phyloP scores from a whole-genome alignment of 2,888 invertebrate species.

The Aphrophora alni region DNA sequence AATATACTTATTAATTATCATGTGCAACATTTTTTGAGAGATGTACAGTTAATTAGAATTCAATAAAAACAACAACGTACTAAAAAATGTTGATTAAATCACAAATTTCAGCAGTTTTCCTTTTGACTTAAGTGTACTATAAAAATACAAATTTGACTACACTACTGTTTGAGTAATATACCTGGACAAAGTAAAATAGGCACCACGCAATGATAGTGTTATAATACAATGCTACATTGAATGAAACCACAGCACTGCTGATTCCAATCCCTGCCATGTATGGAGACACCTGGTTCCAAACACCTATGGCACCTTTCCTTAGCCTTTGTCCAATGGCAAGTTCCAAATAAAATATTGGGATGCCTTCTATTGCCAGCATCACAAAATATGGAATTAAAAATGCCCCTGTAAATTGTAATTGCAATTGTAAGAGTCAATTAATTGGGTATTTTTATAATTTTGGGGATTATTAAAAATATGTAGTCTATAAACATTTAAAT shows the following conservation, averaged over 20 bases:
- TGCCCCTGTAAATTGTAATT: slow-evolving; percentile 66
- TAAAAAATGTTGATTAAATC: no score
- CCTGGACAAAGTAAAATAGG: slow-evolving; percentile 89
- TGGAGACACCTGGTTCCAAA: slow-evolving; percentile 93
- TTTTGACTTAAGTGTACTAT: no score
- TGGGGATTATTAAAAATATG: no score
- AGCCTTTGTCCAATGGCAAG: slow-evolving; percentile 93
- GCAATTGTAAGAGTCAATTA: no score
- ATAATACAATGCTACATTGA: slow-evolving; percentile 95
- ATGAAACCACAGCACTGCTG: slow-evolving; percentile 94
- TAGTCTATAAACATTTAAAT: neutral
- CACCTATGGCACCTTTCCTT: slow-evolving; percentile 92
- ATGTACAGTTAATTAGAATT: no score
- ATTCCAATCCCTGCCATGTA: slow-evolving; percentile 89
- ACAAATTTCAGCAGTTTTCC: no score
- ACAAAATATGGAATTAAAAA: slow-evolving; percentile 96
- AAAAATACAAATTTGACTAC: no score
- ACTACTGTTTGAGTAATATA: no score
- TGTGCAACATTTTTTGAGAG: no score
- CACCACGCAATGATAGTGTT: slow-evolving; percentile 99
- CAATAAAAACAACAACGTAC: no score
- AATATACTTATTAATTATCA: no score
- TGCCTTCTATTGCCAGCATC: slow-evolving; percentile 92
- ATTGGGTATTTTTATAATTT: no score
- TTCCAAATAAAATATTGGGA: slow-evolving; percentile 96